Evolutionary conservation across 2,888 invertebrate genomes (phyloP).

Genomic region (Metopia argyrocephala): DNA sequence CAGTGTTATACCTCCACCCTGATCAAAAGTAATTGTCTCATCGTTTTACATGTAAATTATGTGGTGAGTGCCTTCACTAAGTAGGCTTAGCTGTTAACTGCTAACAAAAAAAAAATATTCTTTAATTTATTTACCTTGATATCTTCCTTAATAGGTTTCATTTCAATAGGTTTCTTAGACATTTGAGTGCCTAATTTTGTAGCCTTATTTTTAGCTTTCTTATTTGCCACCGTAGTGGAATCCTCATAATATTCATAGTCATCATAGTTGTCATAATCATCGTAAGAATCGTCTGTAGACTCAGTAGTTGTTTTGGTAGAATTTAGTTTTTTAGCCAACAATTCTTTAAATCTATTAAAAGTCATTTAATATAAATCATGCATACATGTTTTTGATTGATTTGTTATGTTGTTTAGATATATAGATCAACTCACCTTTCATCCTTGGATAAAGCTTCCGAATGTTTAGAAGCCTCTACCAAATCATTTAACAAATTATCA

Average conservation of each 20-base stretch:
- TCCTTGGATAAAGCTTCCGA: conserved; percentile 70
- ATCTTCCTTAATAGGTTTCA: conserved; percentile 70
- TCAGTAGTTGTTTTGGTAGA: conserved; percentile 64
- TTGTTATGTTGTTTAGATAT: too few species aligned
- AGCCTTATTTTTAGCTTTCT: conserved; percentile 67
- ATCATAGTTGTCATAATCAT: conserved; percentile 72
- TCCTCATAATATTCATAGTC: conserved; percentile 71
- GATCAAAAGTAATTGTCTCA: too few species aligned
- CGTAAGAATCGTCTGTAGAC: conserved; percentile 65
- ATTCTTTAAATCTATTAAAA: conserved; percentile 72
- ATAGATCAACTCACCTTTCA: conserved; percentile 52
- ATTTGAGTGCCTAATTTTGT: conserved; percentile 51
- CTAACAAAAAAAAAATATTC: too few species aligned
- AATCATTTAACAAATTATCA: conserved; percentile 71
- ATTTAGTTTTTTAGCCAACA: conserved; percentile 72
- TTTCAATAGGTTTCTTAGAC: conserved; percentile 65
- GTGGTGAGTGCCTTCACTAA: too few species aligned
- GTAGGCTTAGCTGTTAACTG: background rate
- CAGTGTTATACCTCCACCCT: too few species aligned
- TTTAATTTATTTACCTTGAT: conserved; percentile 67
- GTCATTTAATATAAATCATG: too few species aligned
- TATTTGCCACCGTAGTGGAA: conserved; percentile 59
- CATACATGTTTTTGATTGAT: too few species aligned
- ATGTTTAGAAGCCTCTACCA: conserved; percentile 76
- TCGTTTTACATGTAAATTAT: too few species aligned